Evolutionary conservation across 2,797 vertebrate genomes (phyloP), one percentile per base, ranked within the genome.

Genomic region (Crocidura indochinensis): DNA sequence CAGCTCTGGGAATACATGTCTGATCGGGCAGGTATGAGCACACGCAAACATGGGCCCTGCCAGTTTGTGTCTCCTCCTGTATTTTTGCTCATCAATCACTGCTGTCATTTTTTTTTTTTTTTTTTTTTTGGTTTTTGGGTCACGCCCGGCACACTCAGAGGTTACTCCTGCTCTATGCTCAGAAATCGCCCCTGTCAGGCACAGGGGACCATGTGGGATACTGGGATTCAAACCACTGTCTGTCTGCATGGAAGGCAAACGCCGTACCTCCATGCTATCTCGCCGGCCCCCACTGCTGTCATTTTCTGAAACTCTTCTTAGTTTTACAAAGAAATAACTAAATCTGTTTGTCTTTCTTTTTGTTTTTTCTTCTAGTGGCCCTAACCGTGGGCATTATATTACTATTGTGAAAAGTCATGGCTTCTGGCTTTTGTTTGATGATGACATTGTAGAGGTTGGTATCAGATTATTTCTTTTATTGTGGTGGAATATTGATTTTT

Each of bases 331-430:
- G 73, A 81, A 73, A 1, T 62, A 11, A 8, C 26, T 15, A n/a
- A 44, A 83, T 27, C 14, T 2, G 38, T 38, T 2, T 75, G 1
- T 53, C 60, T 60, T 75, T 31, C 2, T 76, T 91, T 65, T 71
- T 49, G 1, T 76, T 92, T 65, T 65, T 90, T 92, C 8, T 92
- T 84, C 49, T 97, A 99, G 99, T 46, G 99, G 99, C 38, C 99
- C 99, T 0, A 99, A 99, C 91, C 96, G 99, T 91, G 99, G 99
- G 15, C 99, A 99, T 98, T 99, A 99, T 97, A 99, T 99, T 96
- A 99, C 99, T 93, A 99, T 99, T 51, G 99, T 99, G 97, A 99
- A 99, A 98, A 99, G 99, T 95, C 99, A 99, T 0, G 99, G 99
- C 96, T 99, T 99, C 98, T 99, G 99, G 99, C 98, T 99, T 94